Conservation (phyloP, 2,797 vertebrate genomes). For the Lophotriccus pileatus region DNA sequence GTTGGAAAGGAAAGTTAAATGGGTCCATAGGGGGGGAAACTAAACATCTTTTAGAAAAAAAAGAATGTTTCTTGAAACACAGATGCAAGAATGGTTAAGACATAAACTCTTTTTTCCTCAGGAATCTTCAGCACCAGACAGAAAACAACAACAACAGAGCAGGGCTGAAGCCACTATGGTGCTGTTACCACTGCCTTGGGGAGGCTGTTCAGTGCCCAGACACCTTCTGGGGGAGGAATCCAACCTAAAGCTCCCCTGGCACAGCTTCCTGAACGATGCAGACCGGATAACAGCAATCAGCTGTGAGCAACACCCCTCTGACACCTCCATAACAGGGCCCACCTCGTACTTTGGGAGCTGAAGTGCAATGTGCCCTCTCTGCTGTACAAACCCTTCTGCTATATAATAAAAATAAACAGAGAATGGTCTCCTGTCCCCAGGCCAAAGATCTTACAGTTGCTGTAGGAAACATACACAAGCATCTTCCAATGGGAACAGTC, state of each 20-base stretch:
- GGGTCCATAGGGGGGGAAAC: slow-evolving; percentile 18
- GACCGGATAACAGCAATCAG: background rate
- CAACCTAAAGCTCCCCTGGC: background rate
- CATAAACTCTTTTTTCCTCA: slow-evolving; percentile 23
- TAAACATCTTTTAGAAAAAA: slow-evolving; percentile 67
- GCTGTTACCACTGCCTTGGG: background rate
- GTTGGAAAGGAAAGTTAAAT: slow-evolving; percentile 73
- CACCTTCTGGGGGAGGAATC: background rate
- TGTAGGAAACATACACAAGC: slow-evolving; percentile 29
- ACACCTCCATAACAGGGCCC: background rate
- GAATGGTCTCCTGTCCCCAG: background rate
- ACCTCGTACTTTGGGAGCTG: background rate
- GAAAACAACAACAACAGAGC: background rate
- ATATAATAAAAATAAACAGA: slow-evolving; percentile 20
- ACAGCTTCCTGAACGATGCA: background rate
- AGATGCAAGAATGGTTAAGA: slow-evolving; percentile 39
- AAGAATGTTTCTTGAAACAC: slow-evolving; percentile 48
- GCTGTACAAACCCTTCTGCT: background rate
- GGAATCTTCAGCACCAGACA: background rate
- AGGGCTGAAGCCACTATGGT: background rate
- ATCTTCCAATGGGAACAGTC: slow-evolving; percentile 52
- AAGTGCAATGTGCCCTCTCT: background rate
- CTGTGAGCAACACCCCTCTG: background rate
- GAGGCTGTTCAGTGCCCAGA: background rate
- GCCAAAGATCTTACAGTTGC: slow-evolving; percentile 33